Conservation (phyloP, 2,113 vertebrate genomes). For the Xiphophorus maculatus region DNA sequence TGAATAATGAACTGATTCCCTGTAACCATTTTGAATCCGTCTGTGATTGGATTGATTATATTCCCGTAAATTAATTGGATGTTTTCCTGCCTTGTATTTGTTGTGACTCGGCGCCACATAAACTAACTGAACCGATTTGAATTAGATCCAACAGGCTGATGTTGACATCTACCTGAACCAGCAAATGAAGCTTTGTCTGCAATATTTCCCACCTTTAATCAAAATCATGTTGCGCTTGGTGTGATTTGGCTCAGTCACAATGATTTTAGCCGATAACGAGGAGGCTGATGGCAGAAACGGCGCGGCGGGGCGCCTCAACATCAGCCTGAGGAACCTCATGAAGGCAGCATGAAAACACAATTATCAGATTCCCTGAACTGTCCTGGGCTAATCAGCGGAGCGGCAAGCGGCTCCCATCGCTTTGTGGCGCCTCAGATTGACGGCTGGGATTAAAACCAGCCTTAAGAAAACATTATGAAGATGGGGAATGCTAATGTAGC, state of each 20-base stretch:
- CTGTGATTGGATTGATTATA: neutral
- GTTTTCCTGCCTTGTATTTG: neutral
- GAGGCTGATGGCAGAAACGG: slow-evolving; percentile 16
- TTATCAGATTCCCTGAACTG: slow-evolving; percentile 48
- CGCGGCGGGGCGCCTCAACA: neutral
- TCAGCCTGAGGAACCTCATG: slow-evolving; percentile 22
- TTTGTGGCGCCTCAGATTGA: slow-evolving; percentile 5
- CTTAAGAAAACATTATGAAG: slow-evolving; percentile 35
- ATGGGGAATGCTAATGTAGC: slow-evolving; percentile 18
- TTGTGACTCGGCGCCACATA: neutral
- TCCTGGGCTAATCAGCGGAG: slow-evolving; percentile 44
- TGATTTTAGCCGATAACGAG: slow-evolving; percentile 25
- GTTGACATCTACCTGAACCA: neutral
- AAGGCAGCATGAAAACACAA: slow-evolving; percentile 51
- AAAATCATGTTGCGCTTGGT: neutral
- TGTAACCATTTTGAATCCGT: neutral
- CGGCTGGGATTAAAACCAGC: slow-evolving; percentile 24
- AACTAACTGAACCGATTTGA: neutral
- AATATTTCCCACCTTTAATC: neutral
- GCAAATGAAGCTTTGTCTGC: neutral
- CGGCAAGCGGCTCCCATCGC: slow-evolving; percentile 22
- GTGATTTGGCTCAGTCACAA: slow-evolving; percentile 1
- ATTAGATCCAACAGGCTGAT: neutral
- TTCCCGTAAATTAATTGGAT: too few relatives aligned
- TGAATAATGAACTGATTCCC: neutral